Conservation (phyloP, 2,888 invertebrate genomes). For the Pherbina coryleti region DNA sequence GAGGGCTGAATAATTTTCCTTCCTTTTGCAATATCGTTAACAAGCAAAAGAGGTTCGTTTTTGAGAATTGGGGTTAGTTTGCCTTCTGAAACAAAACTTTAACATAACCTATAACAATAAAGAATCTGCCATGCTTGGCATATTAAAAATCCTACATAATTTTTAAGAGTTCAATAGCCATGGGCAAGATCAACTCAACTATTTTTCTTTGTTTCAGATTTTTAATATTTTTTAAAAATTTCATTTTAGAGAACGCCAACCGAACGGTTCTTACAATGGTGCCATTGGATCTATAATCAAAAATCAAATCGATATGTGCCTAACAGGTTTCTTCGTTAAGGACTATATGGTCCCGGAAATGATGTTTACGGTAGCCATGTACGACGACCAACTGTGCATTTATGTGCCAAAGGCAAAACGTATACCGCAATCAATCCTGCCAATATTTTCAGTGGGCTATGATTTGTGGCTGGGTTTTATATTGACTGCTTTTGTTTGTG, state of each 20-base stretch:
- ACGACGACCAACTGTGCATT: slow-evolving; percentile 68
- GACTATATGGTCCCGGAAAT: slow-evolving; percentile 67
- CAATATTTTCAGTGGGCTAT: slow-evolving; percentile 64
- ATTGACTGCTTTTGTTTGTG: slow-evolving; percentile 58
- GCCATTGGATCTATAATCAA: slow-evolving; percentile 66
- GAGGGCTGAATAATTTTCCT: too few relatives aligned
- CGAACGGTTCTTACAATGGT: slow-evolving; percentile 67
- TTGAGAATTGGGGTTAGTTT: background rate
- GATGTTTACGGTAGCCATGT: slow-evolving; percentile 67
- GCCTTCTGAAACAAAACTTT: background rate
- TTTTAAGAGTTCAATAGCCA: too few relatives aligned
- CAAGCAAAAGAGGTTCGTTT: too few relatives aligned
- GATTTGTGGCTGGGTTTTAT: slow-evolving; percentile 67
- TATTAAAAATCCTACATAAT: too few relatives aligned
- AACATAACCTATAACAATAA: too few relatives aligned
- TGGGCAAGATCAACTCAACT: background rate
- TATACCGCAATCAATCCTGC: slow-evolving; percentile 67
- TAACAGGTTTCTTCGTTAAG: slow-evolving; percentile 70
- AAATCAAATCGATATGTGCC: slow-evolving; percentile 65
- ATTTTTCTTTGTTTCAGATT: background rate
- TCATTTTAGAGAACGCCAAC: slow-evolving; percentile 52
- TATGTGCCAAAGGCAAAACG: slow-evolving; percentile 68
- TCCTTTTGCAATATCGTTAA: too few relatives aligned
- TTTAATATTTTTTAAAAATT: background rate
- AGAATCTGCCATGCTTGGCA: background rate